phyloP scores from a whole-genome alignment of 2,113 vertebrate genomes.

The Isurus oxyrinchus region DNA sequence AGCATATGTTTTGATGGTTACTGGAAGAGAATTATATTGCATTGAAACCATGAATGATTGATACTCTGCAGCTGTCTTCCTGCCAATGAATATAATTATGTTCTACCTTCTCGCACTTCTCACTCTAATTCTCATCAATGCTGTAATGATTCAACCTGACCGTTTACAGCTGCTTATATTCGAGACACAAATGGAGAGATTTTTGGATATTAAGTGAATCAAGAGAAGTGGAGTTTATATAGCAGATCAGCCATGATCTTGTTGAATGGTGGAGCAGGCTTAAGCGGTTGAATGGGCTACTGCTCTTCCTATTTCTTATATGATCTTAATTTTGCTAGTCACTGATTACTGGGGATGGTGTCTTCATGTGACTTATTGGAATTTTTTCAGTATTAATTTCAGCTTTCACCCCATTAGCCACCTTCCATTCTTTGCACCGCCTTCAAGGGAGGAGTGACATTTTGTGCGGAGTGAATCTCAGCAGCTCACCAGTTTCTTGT shows the following conservation, averaged over 20 bases:
- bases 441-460: no score
- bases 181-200: neutral
- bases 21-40: conserved; percentile 36
- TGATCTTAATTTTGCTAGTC: neutral
- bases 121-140: neutral
- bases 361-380: neutral
- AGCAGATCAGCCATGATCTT: neutral
- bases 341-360: neutral
- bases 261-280: neutral
- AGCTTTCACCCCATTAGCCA: neutral
- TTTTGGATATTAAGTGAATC: neutral
- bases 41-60: conserved; percentile 14
- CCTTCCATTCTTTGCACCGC: no score
- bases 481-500: no score
- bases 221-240: neutral
- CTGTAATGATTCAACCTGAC: neutral
- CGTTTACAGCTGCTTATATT: neutral
- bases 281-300: neutral
- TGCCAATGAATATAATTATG: conserved; percentile 39
- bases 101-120: neutral
- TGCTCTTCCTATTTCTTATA: neutral
- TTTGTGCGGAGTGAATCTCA: no score
- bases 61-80: conserved; percentile 36
- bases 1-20: conserved; percentile 10
- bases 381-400: neutral